Evolutionary conservation across 2,113 vertebrate species (phyloP).

Genomic region (Sylvilagus bachmani): DNA sequence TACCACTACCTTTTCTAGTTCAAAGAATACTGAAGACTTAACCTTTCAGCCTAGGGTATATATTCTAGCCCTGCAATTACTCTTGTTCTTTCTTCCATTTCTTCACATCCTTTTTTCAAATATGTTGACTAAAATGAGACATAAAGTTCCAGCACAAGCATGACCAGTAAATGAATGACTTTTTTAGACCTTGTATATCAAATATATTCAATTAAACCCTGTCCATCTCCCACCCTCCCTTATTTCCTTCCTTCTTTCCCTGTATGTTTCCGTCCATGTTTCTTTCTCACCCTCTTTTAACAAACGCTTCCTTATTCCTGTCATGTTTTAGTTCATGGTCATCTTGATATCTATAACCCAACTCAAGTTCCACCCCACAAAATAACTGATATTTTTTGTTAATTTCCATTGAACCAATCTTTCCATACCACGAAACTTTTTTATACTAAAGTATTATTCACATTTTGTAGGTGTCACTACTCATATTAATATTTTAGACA

Average conservation of each 20-base stretch:
- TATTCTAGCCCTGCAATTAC: constrained; percentile 1
- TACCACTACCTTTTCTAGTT: neutral
- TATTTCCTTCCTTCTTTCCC: neutral
- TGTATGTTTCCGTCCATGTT: neutral
- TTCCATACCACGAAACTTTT: neutral
- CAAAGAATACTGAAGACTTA: constrained; percentile 44
- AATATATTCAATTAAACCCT: neutral
- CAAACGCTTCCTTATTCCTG: neutral
- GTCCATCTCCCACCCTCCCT: neutral
- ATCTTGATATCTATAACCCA: neutral
- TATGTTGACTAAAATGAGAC: constrained; percentile 9
- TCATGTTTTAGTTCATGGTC: neutral
- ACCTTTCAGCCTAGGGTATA: neutral
- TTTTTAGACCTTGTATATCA: neutral
- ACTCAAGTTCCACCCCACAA: neutral
- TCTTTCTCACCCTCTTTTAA: constrained; percentile 30
- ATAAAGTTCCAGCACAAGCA: neutral
- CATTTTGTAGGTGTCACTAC: neutral
- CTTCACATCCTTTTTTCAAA: constrained; percentile 32
- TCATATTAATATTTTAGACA: neutral
- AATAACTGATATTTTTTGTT: neutral
- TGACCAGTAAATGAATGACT: neutral
- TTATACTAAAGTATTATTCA: neutral
- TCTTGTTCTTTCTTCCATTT: constrained; percentile 46
- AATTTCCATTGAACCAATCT: neutral